phyloP scores from a whole-genome alignment of 2,113 vertebrate genomes.

The Cyphomyrus discorhynchus region DNA sequence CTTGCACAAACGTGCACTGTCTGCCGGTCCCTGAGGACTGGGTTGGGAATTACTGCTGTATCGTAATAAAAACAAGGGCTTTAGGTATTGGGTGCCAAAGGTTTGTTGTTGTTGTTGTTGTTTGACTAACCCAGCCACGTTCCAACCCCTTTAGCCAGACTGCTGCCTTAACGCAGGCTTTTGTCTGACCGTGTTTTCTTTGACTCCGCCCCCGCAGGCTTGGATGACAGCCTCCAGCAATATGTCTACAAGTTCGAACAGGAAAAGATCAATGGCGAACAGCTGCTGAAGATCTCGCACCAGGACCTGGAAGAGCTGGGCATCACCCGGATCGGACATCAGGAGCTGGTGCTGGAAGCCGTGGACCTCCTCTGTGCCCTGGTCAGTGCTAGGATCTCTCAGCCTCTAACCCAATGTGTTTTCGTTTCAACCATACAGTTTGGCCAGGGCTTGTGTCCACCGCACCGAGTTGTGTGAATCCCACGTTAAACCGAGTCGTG shows the following conservation, averaged over 20 bases:
- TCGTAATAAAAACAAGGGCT: not conserved
- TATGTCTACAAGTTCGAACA: slow-evolving; percentile 86
- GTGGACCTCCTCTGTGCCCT: slow-evolving; percentile 94
- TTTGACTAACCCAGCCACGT: not conserved
- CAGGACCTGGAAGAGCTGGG: slow-evolving; percentile 95
- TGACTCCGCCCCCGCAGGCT: slow-evolving; percentile 54
- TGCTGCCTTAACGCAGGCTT: not conserved
- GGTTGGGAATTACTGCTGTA: not conserved
- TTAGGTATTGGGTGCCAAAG: not conserved
- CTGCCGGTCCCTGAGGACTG: not conserved
- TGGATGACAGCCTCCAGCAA: slow-evolving; percentile 90
- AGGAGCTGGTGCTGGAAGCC: slow-evolving; percentile 91
- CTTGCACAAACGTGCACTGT: not conserved
- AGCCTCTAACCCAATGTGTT: not conserved
- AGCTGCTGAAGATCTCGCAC: slow-evolving; percentile 89
- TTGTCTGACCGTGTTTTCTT: slow-evolving; percentile 14
- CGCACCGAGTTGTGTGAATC: not conserved
- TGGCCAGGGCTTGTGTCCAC: not conserved
- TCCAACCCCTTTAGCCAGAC: not conserved
- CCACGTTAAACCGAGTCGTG: not conserved
- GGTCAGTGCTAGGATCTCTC: slow-evolving; percentile 64
- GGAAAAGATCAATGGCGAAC: slow-evolving; percentile 94
- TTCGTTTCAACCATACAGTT: not conserved
- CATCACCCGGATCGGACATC: slow-evolving; percentile 86
- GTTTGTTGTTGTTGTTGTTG: not conserved